Percentiles rank a stretch among this genome's conserved stretches.
phyloP scores from a whole-genome alignment of 2,113 vertebrate species.

The Oryzias javanicus region DNA sequence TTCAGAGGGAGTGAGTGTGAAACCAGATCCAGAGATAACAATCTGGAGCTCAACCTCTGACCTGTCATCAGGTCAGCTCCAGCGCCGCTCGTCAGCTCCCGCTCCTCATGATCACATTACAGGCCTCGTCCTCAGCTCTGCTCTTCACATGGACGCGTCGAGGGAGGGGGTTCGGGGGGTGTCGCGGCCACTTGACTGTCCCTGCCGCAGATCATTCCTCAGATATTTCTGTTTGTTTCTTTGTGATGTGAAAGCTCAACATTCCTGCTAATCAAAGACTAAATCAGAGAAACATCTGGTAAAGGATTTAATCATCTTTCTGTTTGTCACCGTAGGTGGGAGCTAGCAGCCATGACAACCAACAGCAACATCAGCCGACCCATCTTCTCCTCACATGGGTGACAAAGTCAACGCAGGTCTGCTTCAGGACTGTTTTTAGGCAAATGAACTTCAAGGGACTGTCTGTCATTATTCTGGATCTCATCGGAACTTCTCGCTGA shows the following conservation, averaged over 20 bases:
- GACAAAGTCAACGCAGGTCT: slow-evolving; percentile 44
- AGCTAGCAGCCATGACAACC: slow-evolving; percentile 98
- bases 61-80: slow-evolving; percentile 75
- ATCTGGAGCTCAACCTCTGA: slow-evolving; percentile 79
- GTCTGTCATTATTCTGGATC: slow-evolving; percentile 43
- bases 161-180: slow-evolving; percentile 2
- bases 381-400: slow-evolving; percentile 94
- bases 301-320: not conserved
- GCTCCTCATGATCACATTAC: slow-evolving; percentile 72
- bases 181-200: slow-evolving; percentile 11
- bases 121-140: slow-evolving; percentile 24
- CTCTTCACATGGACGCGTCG: slow-evolving; percentile 1
- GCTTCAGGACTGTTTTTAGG: slow-evolving; percentile 43
- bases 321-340: slow-evolving; percentile 83
- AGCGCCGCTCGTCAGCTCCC: slow-evolving; percentile 64
- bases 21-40: slow-evolving; percentile 80
- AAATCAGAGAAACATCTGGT: not conserved
- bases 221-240: not conserved
- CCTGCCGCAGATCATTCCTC: not conserved
- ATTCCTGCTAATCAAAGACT: not conserved
- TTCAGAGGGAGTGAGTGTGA: slow-evolving; percentile 72
- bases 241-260: not conserved
- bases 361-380: slow-evolving; percentile 99
- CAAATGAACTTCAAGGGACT: slow-evolving; percentile 3
- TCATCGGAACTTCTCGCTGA: slow-evolving; percentile 36